Conservation (phyloP, 2,888 invertebrate species). For the Macrophya annulata region DNA sequence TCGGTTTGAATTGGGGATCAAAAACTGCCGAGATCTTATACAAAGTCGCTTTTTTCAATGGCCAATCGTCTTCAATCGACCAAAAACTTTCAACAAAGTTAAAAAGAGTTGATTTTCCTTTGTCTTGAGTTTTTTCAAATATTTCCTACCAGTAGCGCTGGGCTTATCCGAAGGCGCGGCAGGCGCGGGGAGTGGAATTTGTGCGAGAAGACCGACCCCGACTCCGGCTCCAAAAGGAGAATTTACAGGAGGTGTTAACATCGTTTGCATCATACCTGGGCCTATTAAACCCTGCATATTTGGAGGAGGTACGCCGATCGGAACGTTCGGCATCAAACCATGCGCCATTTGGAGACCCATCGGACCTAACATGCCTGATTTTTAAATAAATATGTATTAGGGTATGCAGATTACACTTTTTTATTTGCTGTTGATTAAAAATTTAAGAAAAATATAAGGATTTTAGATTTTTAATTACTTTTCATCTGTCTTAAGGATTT, state of each 20-base stretch:
- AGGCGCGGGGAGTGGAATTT: conserved; percentile 78
- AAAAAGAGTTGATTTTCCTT: neutral
- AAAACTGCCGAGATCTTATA: no score
- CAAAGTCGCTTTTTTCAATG: neutral
- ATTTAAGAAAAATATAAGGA: neutral
- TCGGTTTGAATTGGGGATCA: neutral
- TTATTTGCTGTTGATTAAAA: neutral
- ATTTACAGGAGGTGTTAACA: conserved; percentile 76
- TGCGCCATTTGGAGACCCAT: conserved; percentile 82
- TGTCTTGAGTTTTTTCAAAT: neutral
- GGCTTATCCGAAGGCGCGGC: conserved; percentile 78
- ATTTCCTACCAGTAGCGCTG: conserved; percentile 73
- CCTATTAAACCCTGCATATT: conserved; percentile 79
- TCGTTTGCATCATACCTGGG: conserved; percentile 77
- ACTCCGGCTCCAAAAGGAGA: conserved; percentile 77
- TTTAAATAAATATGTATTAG: conserved; percentile 56
- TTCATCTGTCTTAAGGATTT: neutral
- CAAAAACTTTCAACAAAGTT: neutral
- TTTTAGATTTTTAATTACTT: neutral
- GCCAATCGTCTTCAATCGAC: neutral
- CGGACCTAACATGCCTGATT: conserved; percentile 78
- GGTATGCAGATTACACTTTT: conserved; percentile 42
- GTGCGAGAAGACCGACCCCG: conserved; percentile 75
- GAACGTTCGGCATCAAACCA: conserved; percentile 81
- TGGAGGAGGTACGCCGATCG: conserved; percentile 83